Conservation (phyloP, 2,113 vertebrate genomes). For the Dendrocopos noguchii region DNA sequence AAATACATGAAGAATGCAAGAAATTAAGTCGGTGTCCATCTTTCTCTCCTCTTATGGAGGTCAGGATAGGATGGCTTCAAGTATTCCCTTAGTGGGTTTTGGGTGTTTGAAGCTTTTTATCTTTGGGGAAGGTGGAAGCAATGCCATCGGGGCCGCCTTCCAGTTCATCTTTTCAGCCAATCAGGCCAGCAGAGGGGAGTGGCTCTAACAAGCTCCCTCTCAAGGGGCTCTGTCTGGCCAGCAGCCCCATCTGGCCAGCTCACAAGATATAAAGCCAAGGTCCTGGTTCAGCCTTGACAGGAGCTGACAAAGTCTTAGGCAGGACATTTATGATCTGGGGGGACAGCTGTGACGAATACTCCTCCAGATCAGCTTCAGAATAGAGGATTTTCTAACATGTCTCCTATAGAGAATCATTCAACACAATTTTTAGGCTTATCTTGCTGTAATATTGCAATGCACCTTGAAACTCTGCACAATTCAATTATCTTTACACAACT, state of each 20-base stretch:
- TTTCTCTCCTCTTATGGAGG: background rate
- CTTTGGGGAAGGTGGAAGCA: background rate
- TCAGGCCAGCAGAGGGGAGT: background rate
- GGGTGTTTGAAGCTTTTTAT: accelerated
- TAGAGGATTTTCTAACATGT: background rate
- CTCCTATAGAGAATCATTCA: background rate
- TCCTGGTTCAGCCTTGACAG: background rate
- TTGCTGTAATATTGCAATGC: background rate
- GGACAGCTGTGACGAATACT: background rate
- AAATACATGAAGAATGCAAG: background rate
- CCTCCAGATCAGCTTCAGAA: background rate
- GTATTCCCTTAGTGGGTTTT: accelerated
- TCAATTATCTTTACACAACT: background rate
- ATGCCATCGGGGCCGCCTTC: background rate
- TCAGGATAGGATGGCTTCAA: background rate
- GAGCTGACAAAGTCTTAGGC: background rate
- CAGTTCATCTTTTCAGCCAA: background rate
- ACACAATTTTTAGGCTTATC: background rate
- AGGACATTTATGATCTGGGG: background rate
- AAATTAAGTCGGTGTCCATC: background rate
- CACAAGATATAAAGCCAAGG: background rate
- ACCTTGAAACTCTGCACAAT: background rate
- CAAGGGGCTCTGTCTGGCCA: background rate
- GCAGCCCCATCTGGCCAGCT: background rate
- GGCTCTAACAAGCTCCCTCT: background rate